These are phyloP conservation scores for Orthosia gothica DNA, from an alignment of 2,888 invertebrate species.

Conservation along the genomic window DNA sequence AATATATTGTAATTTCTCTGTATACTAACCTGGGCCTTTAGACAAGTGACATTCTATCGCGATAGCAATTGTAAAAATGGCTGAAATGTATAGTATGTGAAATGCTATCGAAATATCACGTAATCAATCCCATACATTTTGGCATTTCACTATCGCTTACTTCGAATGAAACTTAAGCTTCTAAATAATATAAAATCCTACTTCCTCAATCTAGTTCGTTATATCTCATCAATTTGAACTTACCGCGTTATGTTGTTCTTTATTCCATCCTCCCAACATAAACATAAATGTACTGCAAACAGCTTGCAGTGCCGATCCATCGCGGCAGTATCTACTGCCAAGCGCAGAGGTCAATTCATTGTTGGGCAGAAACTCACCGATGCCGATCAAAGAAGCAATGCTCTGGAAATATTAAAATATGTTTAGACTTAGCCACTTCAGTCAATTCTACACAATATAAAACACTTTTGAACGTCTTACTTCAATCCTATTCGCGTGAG, in stretches of 20 bases:
- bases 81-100: too few species aligned
- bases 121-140: too few species aligned
- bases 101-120: too few species aligned
- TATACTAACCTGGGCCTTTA: too few species aligned
- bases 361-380: slow-evolving; percentile 93
- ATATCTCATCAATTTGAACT: slow-evolving; percentile 2
- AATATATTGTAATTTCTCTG: neutral
- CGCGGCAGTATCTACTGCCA: slow-evolving; percentile 90
- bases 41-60: too few species aligned
- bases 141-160: too few species aligned
- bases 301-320: slow-evolving; percentile 89
- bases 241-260: slow-evolving; percentile 80
- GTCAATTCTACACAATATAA: neutral
- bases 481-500: slow-evolving; percentile 82
- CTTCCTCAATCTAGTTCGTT: neutral
- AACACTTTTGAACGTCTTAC: slow-evolving; percentile 72
- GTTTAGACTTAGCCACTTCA: neutral
- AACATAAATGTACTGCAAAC: slow-evolving; percentile 93
- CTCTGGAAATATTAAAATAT: slow-evolving; percentile 69
- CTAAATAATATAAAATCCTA: too few species aligned
- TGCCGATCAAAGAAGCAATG: slow-evolving; percentile 86
- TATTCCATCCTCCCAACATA: slow-evolving; percentile 92
- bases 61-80: too few species aligned
- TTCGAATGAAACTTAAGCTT: too few species aligned
- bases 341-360: slow-evolving; percentile 87